Base-by-base conservation (phyloP, 1,140 invertebrate genomes). In the Meteorus sp. region DNA sequence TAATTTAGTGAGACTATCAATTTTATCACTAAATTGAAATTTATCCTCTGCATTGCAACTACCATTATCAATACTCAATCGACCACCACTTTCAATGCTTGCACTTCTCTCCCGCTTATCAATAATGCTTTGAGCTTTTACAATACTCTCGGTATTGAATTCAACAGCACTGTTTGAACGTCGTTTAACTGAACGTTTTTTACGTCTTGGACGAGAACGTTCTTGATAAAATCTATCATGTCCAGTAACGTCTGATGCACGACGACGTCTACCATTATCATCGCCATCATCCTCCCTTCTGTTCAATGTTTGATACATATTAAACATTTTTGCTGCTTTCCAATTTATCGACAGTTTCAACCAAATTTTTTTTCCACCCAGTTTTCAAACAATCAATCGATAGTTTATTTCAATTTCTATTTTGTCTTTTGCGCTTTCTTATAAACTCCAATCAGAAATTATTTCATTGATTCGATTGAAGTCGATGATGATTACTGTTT, bases 201-300 rank as follows among this genome's bases (percentile, higher is more conserved):
- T 83, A 62, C 75, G 77, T 57, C 83, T 85, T 2, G 83, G 82
- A 29, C 83, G 81, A 2, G 85, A 81, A 1, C 85, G 78, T 35
- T 87, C 85, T 66, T 88, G 86, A 65, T 87, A 89, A 68, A 89
- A 90, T 55, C 87, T 78, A 63, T 90, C 89, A 63, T 91, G 89
- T 1, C 89, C 89, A 3, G 88, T 91, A 1, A 87, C 85, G 35
- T 87, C 83, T 0, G 81, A 75, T 48, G 85, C 83, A 4, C 71
- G 67, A 59, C 83, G 82, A 39, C 20, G 17, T 29, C 15, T 41
- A n/a, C 85, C 84, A 17, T 13, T 41, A n/a, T 85, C 84, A 17
- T 83, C 80, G 7, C 84, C 84, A 15, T 83, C 83, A n/a, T 81
- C 82, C 25, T 84, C 83, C 41, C 83, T 82, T 62, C 85, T 83